Evolutionary conservation across 2,888 invertebrate species (phyloP).

Genomic region (Sinhomidia bicolor): DNA sequence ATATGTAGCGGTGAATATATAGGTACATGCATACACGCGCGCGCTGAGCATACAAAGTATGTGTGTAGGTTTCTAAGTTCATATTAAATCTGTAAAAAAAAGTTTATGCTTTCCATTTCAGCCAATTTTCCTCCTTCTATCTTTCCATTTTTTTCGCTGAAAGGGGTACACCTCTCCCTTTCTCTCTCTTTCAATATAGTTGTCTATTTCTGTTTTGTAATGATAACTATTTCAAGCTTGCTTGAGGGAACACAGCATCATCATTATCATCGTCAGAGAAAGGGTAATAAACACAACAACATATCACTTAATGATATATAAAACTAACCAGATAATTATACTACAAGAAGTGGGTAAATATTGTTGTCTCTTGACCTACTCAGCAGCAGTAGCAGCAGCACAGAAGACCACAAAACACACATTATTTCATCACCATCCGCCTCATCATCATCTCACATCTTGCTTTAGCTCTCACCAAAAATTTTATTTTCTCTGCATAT

Average conservation of each 20-base stretch:
- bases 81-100: conserved; percentile 24
- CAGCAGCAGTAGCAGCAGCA: too few species aligned
- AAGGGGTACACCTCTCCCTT: conserved; percentile 17
- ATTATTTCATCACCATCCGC: conserved; percentile 7
- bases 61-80: neutral
- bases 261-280: neutral
- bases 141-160: neutral
- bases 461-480: neutral
- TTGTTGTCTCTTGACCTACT: conserved; percentile 57
- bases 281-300: conserved; percentile 26
- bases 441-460: conserved; percentile 5
- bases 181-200: neutral
- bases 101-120: conserved; percentile 38
- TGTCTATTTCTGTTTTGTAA: too few species aligned
- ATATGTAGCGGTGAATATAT: conserved; percentile 1
- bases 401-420: neutral
- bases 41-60: neutral
- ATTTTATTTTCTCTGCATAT: neutral
- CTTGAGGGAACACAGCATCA: neutral
- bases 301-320: conserved; percentile 32
- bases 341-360: conserved; percentile 14
- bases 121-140: conserved; percentile 4
- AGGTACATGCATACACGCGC: neutral
- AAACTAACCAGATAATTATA: conserved; percentile 19
- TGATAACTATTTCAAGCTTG: neutral